phyloP scores from a whole-genome alignment of 1,140 invertebrate genomes.

The Oreohelix idahoensis region DNA sequence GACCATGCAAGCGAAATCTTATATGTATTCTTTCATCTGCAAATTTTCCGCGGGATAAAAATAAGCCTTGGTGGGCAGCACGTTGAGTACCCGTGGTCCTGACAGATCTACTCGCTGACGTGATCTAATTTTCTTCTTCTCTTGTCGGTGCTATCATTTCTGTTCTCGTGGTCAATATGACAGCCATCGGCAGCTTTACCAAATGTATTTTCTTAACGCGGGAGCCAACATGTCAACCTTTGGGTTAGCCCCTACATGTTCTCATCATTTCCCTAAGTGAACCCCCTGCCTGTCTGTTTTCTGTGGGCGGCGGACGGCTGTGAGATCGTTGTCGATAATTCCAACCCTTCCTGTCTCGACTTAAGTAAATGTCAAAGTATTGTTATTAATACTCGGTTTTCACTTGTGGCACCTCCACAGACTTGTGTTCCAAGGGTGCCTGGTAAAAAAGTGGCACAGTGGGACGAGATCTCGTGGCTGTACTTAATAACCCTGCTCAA shows the following conservation, averaged over 20 bases:
- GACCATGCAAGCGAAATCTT: too few relatives aligned
- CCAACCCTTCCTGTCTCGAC: conserved; percentile 11
- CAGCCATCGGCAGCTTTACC: too few relatives aligned
- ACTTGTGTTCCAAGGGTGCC: background rate
- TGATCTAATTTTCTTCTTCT: too few relatives aligned
- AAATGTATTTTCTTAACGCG: too few relatives aligned
- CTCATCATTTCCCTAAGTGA: background rate
- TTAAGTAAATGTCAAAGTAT: conserved; percentile 1
- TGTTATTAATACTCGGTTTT: conserved; percentile 15
- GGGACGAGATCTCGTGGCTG: background rate
- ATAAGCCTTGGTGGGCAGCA: too few relatives aligned
- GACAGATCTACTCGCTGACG: too few relatives aligned
- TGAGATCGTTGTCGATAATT: background rate
- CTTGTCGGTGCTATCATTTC: too few relatives aligned
- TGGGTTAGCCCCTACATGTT: background rate
- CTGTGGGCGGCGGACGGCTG: background rate
- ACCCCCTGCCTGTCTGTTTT: conserved; percentile 13
- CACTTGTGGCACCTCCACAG: background rate
- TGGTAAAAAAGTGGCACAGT: background rate
- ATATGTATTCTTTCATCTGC: too few relatives aligned
- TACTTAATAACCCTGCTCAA: background rate
- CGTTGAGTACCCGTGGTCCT: too few relatives aligned
- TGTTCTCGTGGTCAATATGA: too few relatives aligned
- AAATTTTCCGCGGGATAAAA: too few relatives aligned
- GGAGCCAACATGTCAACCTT: background rate